These are phyloP conservation scores for Aleiodes sp. DNA, from an alignment of 1,140 invertebrate species.

Conservation along the genomic window DNA sequence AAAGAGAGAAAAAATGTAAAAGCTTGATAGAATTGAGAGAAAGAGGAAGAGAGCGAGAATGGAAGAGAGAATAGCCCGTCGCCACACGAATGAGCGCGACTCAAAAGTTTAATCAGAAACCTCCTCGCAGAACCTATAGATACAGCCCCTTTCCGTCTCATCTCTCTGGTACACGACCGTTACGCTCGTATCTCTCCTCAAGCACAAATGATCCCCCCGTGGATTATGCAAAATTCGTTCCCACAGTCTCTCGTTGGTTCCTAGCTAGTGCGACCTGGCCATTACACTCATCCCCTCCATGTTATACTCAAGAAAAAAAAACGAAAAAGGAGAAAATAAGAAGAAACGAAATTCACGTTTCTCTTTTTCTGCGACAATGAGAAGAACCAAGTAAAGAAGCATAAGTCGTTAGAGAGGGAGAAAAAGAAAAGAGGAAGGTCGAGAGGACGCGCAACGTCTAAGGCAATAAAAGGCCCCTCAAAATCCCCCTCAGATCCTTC, in stretches of 20 bases:
- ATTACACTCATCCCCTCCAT: not conserved
- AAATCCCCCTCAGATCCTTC: not conserved
- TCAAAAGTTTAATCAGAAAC: conserved; percentile 34
- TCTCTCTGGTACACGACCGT: conserved; percentile 25
- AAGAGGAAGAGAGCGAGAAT: not conserved
- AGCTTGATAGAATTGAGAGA: conserved; percentile 15
- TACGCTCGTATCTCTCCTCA: conserved; percentile 22
- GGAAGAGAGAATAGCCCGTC: not conserved
- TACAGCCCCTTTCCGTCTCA: not conserved
- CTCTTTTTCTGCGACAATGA: not conserved
- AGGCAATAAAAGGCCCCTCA: conserved; percentile 17
- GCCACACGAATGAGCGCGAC: conserved; percentile 13
- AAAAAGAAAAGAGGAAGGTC: not conserved
- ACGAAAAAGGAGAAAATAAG: not conserved
- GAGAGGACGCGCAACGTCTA: conserved; percentile 11
- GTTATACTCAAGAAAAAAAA: not conserved
- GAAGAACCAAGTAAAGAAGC: not conserved
- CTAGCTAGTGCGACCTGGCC: not conserved
- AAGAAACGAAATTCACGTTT: not conserved
- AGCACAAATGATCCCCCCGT: conserved; percentile 27
- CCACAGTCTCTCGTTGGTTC: not conserved
- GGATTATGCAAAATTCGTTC: conserved; percentile 35
- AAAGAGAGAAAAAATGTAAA: not conserved
- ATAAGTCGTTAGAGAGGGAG: not conserved
- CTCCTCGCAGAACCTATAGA: not conserved